Percentiles rank a stretch among this genome's conserved stretches.
Conservation (phyloP, 2,888 invertebrate species). For the Xylota sylvarum region DNA sequence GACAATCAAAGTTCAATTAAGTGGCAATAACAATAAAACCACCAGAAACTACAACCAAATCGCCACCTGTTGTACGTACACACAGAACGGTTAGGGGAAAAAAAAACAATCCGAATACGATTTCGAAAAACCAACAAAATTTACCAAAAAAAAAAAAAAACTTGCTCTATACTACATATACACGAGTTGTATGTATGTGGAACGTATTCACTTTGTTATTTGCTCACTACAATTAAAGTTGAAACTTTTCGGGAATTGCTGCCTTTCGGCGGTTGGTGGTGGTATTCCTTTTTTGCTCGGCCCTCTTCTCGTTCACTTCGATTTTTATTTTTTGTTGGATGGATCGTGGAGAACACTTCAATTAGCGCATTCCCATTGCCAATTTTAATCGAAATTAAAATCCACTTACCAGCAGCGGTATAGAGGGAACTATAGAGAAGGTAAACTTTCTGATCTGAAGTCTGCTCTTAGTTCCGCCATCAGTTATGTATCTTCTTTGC, state of each 20-base stretch:
- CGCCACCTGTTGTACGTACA: slow-evolving; percentile 22
- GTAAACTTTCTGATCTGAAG: slow-evolving; percentile 4
- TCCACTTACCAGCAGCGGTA: slow-evolving; percentile 41
- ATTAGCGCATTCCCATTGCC: slow-evolving; percentile 63
- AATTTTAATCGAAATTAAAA: slow-evolving; percentile 70
- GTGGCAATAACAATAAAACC: slow-evolving; percentile 4
- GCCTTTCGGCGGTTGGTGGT: slow-evolving; percentile 10
- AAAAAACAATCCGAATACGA: slow-evolving; percentile 7
- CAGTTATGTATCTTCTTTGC: slow-evolving; percentile 1
- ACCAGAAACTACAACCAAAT: background rate
- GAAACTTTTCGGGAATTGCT: slow-evolving; percentile 19
- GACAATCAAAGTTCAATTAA: slow-evolving; percentile 35
- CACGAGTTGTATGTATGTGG: background rate
- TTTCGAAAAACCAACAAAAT: slow-evolving; percentile 30
- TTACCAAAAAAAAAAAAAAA: background rate
- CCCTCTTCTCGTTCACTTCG: slow-evolving; percentile 10
- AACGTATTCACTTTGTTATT: slow-evolving; percentile 13
- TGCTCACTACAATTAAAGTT: slow-evolving; percentile 27
- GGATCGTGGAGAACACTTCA: slow-evolving; percentile 45
- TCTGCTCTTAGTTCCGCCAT: background rate
- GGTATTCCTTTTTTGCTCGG: too few species aligned
- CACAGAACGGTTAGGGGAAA: too few species aligned
- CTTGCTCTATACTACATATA: background rate
- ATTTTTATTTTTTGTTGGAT: background rate
- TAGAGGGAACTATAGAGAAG: background rate